Evolutionary conservation across 1,140 invertebrate species (phyloP).

Genomic region (Pachypeltis micranthus): DNA sequence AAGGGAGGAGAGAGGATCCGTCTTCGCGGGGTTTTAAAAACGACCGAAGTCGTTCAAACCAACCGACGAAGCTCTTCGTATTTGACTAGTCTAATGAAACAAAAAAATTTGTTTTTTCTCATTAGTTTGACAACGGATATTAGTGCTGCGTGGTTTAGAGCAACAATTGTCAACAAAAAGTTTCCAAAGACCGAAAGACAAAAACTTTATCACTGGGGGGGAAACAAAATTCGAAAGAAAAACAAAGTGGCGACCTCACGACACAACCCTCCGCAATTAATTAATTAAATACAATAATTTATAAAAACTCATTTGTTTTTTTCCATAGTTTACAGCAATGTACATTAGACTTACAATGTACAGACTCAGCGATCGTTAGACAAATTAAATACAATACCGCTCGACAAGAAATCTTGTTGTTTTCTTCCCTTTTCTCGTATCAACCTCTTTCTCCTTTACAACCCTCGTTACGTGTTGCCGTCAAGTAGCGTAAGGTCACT

Average conservation of each 20-base stretch:
- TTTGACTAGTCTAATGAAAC: constrained; percentile 17
- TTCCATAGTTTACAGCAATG: neutral
- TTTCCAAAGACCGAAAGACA: neutral
- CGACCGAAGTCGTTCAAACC: neutral
- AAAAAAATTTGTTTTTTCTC: neutral
- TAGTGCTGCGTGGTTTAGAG: neutral
- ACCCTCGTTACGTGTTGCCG: neutral
- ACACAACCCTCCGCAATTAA: constrained; percentile 1
- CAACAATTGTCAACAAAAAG: constrained; percentile 4
- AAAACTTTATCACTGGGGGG: neutral
- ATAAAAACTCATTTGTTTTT: neutral
- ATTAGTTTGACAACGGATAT: neutral
- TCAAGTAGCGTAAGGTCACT: neutral
- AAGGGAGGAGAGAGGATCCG: neutral
- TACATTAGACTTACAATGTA: neutral
- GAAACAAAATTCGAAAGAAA: neutral
- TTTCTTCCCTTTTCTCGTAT: neutral
- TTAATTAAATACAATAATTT: too few species aligned
- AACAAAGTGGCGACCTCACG: neutral
- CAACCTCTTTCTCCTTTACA: neutral
- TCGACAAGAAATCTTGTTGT: neutral
- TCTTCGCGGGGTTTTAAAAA: neutral
- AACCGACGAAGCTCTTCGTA: neutral
- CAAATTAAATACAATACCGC: neutral
- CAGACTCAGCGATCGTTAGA: neutral